A percentile compares a stretch with the other conserved stretches of the same genome.
phyloP scores from a whole-genome alignment of 2,113 vertebrate species.

The Alces alces region DNA sequence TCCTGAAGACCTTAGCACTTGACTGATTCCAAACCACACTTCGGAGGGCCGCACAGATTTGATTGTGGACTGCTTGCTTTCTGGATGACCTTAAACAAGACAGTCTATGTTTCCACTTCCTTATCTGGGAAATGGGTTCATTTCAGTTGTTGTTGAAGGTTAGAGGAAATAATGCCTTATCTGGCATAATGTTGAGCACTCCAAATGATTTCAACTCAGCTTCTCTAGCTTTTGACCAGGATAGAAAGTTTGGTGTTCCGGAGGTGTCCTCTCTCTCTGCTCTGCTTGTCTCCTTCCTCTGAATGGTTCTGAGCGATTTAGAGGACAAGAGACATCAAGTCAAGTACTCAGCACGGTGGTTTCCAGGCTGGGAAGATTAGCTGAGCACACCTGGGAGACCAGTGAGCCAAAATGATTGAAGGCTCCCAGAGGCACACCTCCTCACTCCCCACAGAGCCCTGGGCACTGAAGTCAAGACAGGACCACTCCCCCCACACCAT shows the following conservation, averaged over 20 bases:
- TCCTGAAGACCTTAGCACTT: neutral
- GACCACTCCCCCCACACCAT: no score
- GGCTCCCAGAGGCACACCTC: neutral
- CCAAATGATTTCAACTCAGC: neutral
- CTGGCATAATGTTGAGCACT: neutral
- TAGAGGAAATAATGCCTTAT: neutral
- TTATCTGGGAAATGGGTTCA: neutral
- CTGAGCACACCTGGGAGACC: neutral
- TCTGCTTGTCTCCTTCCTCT: neutral
- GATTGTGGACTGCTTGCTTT: neutral
- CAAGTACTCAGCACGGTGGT: neutral
- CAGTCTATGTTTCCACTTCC: neutral
- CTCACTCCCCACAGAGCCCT: neutral
- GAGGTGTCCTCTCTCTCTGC: neutral
- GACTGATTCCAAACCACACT: neutral
- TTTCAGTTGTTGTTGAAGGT: neutral
- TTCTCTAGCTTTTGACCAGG: neutral
- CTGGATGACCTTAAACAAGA: neutral
- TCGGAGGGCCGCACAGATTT: neutral
- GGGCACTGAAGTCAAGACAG: neutral
- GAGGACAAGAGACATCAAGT: neutral
- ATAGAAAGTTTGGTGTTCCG: neutral
- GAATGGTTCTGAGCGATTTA: neutral
- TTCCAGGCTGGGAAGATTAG: neutral
- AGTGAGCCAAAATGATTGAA: neutral